Conservation (phyloP, 2,113 vertebrate species). For the Hyperopisus bebe region DNA sequence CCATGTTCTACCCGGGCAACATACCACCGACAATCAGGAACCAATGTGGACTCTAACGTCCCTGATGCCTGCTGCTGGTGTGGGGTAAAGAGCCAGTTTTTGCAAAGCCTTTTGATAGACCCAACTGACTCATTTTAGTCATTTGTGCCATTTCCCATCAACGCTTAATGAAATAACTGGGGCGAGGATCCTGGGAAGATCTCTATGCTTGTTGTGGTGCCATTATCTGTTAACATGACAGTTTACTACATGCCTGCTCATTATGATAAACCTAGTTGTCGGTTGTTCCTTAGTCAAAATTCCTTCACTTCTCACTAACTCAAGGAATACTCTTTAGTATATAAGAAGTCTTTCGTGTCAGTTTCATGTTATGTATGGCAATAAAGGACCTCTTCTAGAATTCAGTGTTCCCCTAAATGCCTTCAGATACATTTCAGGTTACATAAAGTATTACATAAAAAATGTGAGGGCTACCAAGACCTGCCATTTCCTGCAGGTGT, state of each 20-base stretch:
- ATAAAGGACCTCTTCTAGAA: background rate
- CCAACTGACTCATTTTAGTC: conserved; percentile 40
- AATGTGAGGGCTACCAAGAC: background rate
- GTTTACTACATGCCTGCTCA: background rate
- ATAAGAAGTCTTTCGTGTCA: background rate
- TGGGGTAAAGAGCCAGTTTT: background rate
- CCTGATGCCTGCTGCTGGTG: background rate
- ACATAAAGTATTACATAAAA: background rate
- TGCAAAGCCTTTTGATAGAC: conserved; percentile 7
- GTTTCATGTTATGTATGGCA: background rate
- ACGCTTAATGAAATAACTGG: conserved; percentile 33
- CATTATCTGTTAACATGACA: conserved; percentile 16
- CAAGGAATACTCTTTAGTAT: background rate
- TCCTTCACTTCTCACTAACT: background rate
- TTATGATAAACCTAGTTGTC: background rate
- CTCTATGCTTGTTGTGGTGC: conserved; percentile 18
- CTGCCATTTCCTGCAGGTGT: background rate
- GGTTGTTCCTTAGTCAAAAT: background rate
- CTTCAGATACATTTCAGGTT: background rate
- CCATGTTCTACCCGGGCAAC: background rate
- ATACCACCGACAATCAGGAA: background rate
- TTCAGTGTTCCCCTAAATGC: background rate
- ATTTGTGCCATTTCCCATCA: conserved; percentile 26
- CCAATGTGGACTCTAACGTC: background rate
- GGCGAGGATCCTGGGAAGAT: conserved; percentile 4